Base-by-base conservation (phyloP, 2,888 invertebrate species). In the Ptilodon capucinus region DNA sequence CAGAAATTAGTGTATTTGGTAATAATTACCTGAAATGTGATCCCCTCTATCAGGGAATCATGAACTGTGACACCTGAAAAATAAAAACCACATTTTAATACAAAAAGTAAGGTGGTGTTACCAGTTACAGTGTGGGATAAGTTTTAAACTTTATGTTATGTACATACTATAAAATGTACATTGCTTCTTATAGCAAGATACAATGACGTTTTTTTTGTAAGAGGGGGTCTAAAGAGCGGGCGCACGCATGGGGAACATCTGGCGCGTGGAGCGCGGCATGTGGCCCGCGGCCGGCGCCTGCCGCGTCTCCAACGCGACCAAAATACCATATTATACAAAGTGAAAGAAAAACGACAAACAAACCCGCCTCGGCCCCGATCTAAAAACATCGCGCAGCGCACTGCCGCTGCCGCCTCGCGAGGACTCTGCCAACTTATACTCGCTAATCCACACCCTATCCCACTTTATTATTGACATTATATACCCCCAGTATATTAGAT, bases 21-120 rank as follows among this genome's bases (percentile, higher is more conserved):
- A 8, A 28, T 1, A 9, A 63, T 71, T 73, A 89, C 89, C 81
- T 88, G 86, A 71, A 86, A 83, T 65, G 82, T 84, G 65, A 88
- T 78, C 48, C 86, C 86, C 69, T 86, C 87, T 63, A 85, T 76
- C 49, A 87, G 70, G 40, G 84, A 78, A 60, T 88, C 86, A 54
- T 87, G 85, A 50, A 84, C 83, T 60, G 82, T 77, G 14, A 81
- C 79, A 79, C 79, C 86, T 86, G 84, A 4, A 84, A 81, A 64
- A n/a, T n/a, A n/a, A n/a, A n/a, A n/a, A n/a, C n/a, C n/a, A n/a
- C n/a, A n/a, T n/a, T n/a, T n/a, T n/a, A n/a, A n/a, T n/a, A n/a
- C n/a, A n/a, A n/a, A n/a, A n/a, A n/a, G n/a, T n/a, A n/a, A n/a
- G n/a, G n/a, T n/a, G n/a, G n/a, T n/a, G n/a, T n/a, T n/a, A n/a